Evolutionary conservation across 2,113 vertebrate species (phyloP).

Genomic region (Solenodon paradoxus): DNA sequence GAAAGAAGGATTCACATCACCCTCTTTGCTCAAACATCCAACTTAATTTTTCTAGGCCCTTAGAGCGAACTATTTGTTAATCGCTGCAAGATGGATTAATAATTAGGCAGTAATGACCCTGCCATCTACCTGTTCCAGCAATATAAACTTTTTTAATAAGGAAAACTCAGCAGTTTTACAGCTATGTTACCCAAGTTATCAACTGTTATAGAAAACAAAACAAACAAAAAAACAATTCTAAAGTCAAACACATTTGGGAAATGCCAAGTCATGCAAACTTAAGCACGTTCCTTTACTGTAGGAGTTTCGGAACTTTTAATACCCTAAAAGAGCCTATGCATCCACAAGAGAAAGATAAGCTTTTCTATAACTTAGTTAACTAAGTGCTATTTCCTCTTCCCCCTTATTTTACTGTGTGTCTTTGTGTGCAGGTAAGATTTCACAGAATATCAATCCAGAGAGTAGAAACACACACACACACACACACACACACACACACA

Average conservation of each 20-base stretch:
- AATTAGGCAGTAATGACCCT: background rate
- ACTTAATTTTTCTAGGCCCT: constrained; percentile 7
- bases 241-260: background rate
- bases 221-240: background rate
- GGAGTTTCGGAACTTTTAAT: background rate
- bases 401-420: background rate
- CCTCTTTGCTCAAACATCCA: background rate
- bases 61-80: background rate
- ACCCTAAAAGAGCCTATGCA: background rate
- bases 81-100: background rate
- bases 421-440: background rate
- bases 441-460: background rate
- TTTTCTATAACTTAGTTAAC: background rate
- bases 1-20: background rate
- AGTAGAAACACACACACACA: background rate
- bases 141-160: background rate
- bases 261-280: background rate
- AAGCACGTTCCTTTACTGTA: background rate
- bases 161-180: background rate
- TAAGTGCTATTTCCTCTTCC: background rate
- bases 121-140: background rate
- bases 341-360: background rate
- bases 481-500: background rate
- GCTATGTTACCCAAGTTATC: background rate
- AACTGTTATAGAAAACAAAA: background rate